Conservation (phyloP, 64 coral and sea anemone genomes). For the Pachyseris speciosa region DNA sequence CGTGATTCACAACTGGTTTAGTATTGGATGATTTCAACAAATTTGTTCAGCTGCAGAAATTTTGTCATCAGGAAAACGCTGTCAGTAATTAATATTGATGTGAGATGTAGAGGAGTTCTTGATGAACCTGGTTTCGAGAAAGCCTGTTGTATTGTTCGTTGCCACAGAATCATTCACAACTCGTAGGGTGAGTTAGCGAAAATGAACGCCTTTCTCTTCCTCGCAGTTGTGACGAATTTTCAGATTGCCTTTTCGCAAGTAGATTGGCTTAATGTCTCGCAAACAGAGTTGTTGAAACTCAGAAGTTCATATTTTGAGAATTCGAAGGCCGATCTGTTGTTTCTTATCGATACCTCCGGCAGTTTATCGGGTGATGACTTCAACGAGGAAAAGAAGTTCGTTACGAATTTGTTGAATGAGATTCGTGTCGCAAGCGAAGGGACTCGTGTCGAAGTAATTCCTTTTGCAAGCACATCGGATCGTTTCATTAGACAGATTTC, state of each 20-base stretch:
- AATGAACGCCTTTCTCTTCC: neutral
- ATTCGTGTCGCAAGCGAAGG: conserved; percentile 68
- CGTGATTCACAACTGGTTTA: neutral
- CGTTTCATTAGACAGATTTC: conserved; percentile 78
- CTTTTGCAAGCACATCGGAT: conserved; percentile 8
- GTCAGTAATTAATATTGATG: no score
- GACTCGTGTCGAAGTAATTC: conserved; percentile 82
- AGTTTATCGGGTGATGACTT: conserved; percentile 58
- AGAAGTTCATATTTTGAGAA: conserved; percentile 48
- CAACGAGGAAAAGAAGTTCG: conserved; percentile 71
- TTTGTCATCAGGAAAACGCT: neutral
- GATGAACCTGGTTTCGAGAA: no score
- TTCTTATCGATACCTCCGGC: conserved; percentile 81
- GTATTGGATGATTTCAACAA: neutral
- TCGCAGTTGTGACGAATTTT: neutral
- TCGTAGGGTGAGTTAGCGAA: no score
- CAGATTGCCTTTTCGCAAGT: neutral
- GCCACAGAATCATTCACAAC: conserved; percentile 18
- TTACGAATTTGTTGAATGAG: conserved; percentile 79
- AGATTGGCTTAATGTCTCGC: conserved; percentile 70
- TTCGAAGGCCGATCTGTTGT: conserved; percentile 75
- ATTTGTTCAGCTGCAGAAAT: neutral
- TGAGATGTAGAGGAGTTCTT: no score
- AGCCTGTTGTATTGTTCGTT: no score
- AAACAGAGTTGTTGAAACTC: conserved; percentile 48